Percentiles rank a stretch among this genome's conserved stretches.
Conservation (phyloP, 1,140 invertebrate genomes). For the Drosophila serrata region DNA sequence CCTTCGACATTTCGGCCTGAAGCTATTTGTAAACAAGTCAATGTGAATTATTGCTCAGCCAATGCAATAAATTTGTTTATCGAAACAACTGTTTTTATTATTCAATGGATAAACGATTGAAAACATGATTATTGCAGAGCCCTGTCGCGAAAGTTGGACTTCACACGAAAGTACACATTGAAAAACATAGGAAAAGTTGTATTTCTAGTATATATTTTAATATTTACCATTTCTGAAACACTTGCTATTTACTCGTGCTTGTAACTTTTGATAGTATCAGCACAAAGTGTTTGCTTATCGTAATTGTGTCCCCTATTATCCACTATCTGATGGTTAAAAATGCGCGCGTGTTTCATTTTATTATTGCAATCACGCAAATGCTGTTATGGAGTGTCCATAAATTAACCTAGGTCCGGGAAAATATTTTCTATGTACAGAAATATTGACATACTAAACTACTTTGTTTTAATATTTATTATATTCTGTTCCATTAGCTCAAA, state of each 20-base stretch:
- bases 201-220: too few relatives aligned
- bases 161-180: not conserved
- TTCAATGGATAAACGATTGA: conserved; percentile 3
- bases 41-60: conserved; percentile 7
- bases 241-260: not conserved
- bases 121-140: conserved; percentile 1
- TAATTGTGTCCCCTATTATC: conserved; percentile 7
- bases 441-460: not conserved
- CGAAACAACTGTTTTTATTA: not conserved
- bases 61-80: conserved; percentile 6
- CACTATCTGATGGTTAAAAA: conserved; percentile 19
- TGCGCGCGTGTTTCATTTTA: conserved; percentile 23
- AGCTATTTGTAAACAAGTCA: conserved; percentile 13
- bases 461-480: not conserved
- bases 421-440: not conserved
- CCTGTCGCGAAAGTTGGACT: conserved; percentile 3
- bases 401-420: conserved; percentile 39
- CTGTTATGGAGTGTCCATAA: conserved; percentile 14
- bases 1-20: not conserved
- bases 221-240: not conserved
- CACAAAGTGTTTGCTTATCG: conserved; percentile 24
- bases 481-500: too few relatives aligned
- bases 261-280: conserved; percentile 6
- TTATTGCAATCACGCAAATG: conserved; percentile 19
- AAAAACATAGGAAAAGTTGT: not conserved